phyloP scores from a whole-genome alignment of 1,140 invertebrate genomes.

The Leptopilina clavipes region DNA sequence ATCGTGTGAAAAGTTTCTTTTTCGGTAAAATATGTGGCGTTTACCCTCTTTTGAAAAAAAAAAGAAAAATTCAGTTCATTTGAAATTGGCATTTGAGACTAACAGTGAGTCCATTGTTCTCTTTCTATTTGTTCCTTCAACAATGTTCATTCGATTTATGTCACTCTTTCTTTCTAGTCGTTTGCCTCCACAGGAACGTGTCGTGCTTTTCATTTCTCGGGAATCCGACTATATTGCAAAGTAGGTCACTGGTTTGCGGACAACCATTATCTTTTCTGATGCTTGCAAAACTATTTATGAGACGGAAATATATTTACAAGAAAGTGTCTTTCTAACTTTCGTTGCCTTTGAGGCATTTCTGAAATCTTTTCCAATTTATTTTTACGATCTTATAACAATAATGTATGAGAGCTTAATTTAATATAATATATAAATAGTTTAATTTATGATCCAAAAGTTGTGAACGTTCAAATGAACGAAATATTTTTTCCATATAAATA shows the following conservation, averaged over 20 bases:
- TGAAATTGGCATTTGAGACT: conserved; percentile 31
- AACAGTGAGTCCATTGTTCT: conserved; percentile 25
- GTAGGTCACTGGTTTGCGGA: conserved; percentile 31
- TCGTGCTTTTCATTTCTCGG: conserved; percentile 33
- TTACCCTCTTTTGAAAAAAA: conserved; percentile 16
- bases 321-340: conserved; percentile 1
- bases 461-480: too few species aligned
- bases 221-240: conserved; percentile 4
- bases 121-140: conserved; percentile 27
- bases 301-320: conserved; percentile 24
- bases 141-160: conserved; percentile 34
- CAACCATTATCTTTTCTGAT: conserved; percentile 27
- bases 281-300: conserved; percentile 31
- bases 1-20: not conserved
- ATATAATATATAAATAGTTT: too few species aligned
- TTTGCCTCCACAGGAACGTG: conserved; percentile 13
- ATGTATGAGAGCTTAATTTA: too few species aligned
- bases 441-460: too few species aligned
- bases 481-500: too few species aligned
- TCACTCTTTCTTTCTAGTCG: conserved; percentile 27
- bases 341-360: not conserved
- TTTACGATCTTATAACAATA: not conserved
- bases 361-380: not conserved
- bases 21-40: not conserved
- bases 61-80: conserved; percentile 10